A percentile compares a stretch with the other conserved stretches of the same genome.
These are phyloP conservation scores for Lagodon rhomboides DNA, from an alignment of 2,797 vertebrate genomes.

Conservation along the genomic window DNA sequence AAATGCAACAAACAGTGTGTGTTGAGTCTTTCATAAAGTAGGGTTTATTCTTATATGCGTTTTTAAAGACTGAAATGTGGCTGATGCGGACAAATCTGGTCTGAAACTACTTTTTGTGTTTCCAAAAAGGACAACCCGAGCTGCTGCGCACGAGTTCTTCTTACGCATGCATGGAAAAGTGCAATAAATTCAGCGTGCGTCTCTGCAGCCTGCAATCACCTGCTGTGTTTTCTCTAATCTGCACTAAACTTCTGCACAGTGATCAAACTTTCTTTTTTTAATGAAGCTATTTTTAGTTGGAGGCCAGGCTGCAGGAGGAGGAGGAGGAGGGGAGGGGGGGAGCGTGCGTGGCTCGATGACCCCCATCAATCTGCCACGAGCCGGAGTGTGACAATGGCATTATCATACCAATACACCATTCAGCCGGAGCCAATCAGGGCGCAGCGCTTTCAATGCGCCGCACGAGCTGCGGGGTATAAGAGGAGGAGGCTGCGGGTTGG, in stretches of 20 bases:
- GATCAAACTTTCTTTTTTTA: slow-evolving; percentile 18
- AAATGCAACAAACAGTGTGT: background rate
- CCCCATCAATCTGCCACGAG: slow-evolving; percentile 88
- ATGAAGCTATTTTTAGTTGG: slow-evolving; percentile 66
- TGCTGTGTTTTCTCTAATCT: background rate
- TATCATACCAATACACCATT: slow-evolving; percentile 85
- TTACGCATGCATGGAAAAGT: background rate
- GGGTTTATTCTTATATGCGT: background rate
- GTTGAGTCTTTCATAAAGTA: background rate
- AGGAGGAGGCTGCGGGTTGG: background rate
- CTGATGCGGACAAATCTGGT: background rate
- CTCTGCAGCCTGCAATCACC: background rate
- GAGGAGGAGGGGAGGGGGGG: slow-evolving; percentile 36
- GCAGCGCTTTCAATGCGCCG: slow-evolving; percentile 65
- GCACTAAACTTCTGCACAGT: slow-evolving; percentile 4
- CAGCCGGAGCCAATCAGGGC: slow-evolving; percentile 80
- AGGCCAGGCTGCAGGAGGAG: slow-evolving; percentile 1
- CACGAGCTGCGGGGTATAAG: slow-evolving; percentile 80
- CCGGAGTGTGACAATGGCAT: slow-evolving; percentile 82
- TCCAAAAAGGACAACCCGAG: background rate
- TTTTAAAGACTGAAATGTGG: background rate
- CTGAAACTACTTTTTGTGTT: too few relatives aligned
- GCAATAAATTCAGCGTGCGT: background rate
- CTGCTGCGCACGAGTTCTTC: background rate
- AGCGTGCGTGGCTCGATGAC: slow-evolving; percentile 66